Conservation (phyloP, 2,888 invertebrate species). For the Pegoplata infirma region DNA sequence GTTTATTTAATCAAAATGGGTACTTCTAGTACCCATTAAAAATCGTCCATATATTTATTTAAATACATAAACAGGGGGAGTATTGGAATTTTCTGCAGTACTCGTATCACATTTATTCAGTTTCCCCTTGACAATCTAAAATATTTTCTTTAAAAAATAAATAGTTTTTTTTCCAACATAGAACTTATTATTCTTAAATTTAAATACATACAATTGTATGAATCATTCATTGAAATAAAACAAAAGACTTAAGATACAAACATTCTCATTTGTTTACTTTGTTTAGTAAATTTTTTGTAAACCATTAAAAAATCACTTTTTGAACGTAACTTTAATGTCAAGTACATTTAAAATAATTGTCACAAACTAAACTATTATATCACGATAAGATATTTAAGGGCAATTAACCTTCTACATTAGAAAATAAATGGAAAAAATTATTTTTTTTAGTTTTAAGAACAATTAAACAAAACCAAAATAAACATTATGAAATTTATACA, state of each 20-base stretch:
- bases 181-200: no score
- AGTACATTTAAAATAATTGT: constrained; percentile 48
- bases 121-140: no score
- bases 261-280: background rate
- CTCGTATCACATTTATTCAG: no score
- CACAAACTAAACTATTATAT: constrained; percentile 43
- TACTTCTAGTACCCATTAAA: no score
- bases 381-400: constrained; percentile 34
- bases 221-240: no score
- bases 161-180: no score
- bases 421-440: background rate
- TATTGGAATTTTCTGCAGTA: no score
- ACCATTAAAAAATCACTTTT: background rate
- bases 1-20: no score
- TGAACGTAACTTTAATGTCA: constrained; percentile 18
- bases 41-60: no score
- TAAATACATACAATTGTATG: no score
- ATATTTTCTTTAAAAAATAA: no score
- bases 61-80: no score
- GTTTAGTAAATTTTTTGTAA: background rate
- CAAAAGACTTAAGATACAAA: constrained; percentile 35
- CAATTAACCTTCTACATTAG: constrained; percentile 45
- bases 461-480: constrained; percentile 19
- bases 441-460: constrained; percentile 24
- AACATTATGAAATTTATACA: background rate